phyloP scores from a whole-genome alignment of 2,888 invertebrate species.

The Catocala fraxini region DNA sequence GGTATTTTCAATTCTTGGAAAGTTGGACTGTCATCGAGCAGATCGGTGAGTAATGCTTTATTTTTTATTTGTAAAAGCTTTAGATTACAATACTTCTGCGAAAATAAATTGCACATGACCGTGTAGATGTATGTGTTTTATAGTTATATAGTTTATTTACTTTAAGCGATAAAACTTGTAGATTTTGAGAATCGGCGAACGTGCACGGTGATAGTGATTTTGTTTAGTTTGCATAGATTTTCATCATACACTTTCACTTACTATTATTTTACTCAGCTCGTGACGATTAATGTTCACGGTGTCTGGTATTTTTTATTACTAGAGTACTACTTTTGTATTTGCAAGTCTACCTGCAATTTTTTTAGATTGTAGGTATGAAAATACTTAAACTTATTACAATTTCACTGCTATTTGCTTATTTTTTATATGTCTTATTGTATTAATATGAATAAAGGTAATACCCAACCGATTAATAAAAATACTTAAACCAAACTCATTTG shows the following conservation, averaged over 20 bases:
- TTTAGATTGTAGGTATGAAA: too few species aligned
- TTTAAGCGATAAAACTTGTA: background rate
- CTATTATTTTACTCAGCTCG: conserved; percentile 12
- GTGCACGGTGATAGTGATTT: conserved; percentile 14
- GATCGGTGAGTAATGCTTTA: conserved; percentile 78
- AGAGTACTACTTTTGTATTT: background rate
- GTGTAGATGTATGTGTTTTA: conserved; percentile 8
- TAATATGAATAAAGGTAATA: too few species aligned
- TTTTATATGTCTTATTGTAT: too few species aligned
- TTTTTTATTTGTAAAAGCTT: conserved; percentile 44
- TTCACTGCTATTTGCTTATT: too few species aligned
- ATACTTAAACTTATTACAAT: too few species aligned
- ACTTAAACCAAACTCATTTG: too few species aligned
- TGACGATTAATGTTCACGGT: conserved; percentile 9
- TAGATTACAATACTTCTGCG: conserved; percentile 37
- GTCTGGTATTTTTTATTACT: background rate
- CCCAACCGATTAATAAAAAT: too few species aligned
- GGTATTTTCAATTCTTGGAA: conserved; percentile 77
- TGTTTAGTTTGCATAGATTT: conserved; percentile 22
- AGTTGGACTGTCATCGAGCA: conserved; percentile 78
- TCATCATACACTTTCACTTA: conserved; percentile 42
- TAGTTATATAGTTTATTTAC: conserved; percentile 14
- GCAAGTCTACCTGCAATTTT: too few species aligned
- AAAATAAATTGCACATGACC: conserved; percentile 19
- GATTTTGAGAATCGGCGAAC: background rate